phyloP scores from a whole-genome alignment of 1,140 invertebrate species.

The Fopius arisanus region DNA sequence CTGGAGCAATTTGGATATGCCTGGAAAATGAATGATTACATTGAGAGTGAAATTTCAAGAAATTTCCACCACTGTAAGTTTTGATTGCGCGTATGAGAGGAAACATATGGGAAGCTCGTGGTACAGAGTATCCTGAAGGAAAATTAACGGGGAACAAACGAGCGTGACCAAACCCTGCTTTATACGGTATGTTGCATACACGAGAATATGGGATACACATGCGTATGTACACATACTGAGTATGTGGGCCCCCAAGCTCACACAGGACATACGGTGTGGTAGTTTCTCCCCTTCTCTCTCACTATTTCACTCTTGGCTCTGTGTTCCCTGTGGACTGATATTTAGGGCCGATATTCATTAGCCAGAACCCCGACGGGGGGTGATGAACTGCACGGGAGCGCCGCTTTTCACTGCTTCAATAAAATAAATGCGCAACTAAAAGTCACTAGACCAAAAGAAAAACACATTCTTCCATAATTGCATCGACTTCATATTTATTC shows the following conservation, averaged over 20 bases:
- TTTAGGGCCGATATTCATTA: constrained; percentile 67
- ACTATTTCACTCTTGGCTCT: constrained; percentile 28
- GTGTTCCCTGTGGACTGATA: constrained; percentile 61
- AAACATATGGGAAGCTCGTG: constrained; percentile 25
- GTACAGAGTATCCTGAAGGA: constrained; percentile 18
- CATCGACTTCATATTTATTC: no score
- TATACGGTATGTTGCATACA: constrained; percentile 26
- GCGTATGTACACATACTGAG: not conserved
- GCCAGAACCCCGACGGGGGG: constrained; percentile 39
- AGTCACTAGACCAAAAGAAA: not conserved
- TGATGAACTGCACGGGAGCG: constrained; percentile 50
- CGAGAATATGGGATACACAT: constrained; percentile 31
- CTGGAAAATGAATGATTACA: no score
- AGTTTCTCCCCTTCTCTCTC: constrained; percentile 22
- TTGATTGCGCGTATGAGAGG: constrained; percentile 22
- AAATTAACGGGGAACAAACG: constrained; percentile 61
- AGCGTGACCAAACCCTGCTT: constrained; percentile 55
- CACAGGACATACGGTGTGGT: not conserved
- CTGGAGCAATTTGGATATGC: no score
- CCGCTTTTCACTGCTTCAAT: constrained; percentile 9
- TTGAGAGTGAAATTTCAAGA: not conserved
- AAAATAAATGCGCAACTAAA: not conserved
- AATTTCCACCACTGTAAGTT: not conserved
- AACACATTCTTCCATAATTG: not conserved
- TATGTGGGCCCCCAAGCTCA: not conserved